Percentiles rank a stretch among this genome's conserved stretches.
These are phyloP conservation scores for Synanceia verrucosa DNA, from an alignment of 2,797 vertebrate genomes.

Conservation along the genomic window DNA sequence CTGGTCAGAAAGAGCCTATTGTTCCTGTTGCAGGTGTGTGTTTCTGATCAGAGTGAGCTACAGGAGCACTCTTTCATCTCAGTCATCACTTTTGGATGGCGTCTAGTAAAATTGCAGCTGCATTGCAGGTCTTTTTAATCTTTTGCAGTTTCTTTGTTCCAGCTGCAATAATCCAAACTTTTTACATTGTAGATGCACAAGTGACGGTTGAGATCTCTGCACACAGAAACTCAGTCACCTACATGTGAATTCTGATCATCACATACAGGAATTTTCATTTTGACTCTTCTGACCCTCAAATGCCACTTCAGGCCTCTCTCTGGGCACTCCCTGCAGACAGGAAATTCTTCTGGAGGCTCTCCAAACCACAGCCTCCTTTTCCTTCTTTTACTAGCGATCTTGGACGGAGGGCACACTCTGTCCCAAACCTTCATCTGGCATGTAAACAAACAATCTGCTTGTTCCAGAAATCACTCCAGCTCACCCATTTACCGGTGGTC, in stretches of 20 bases:
- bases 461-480: conserved; percentile 38
- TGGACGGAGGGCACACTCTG: conserved; percentile 61
- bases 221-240: conserved; percentile 34
- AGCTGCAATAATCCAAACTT: neutral
- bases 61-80: conserved; percentile 27
- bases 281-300: neutral
- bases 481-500: conserved; percentile 14
- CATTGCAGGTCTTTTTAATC: neutral
- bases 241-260: conserved; percentile 7
- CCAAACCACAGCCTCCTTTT: conserved; percentile 56
- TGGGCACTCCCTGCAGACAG: conserved; percentile 64
- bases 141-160: conserved; percentile 7
- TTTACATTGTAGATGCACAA: conserved; percentile 17
- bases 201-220: conserved; percentile 25
- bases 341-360: conserved; percentile 72
- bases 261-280: neutral
- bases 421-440: conserved; percentile 45
- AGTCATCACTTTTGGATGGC: neutral
- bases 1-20: conserved; percentile 38
- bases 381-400: conserved; percentile 38
- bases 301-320: conserved; percentile 7
- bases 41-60: conserved; percentile 14
- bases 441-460: conserved; percentile 63
- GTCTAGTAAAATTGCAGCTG: conserved; percentile 29
- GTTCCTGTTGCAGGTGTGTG: conserved; percentile 65